Percentiles rank a stretch among this genome's conserved stretches.
phyloP scores from a whole-genome alignment of 2,888 invertebrate genomes.

The Mythimna lalbum region DNA sequence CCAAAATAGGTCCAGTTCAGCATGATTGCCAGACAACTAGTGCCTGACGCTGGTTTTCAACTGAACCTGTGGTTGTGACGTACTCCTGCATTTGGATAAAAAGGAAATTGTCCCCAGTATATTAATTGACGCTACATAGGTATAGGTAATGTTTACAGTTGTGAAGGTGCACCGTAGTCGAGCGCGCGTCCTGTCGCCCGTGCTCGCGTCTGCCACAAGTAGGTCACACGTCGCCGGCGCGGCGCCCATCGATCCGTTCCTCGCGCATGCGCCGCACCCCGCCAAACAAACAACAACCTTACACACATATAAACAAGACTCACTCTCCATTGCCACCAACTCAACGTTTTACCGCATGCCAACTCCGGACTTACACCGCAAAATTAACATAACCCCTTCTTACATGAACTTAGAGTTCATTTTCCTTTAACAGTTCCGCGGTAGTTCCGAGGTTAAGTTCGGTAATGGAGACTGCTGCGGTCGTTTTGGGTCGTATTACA shows the following conservation, averaged over 20 bases:
- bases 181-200: constrained; percentile 37
- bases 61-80: no score
- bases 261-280: constrained; percentile 79
- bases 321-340: constrained; percentile 16
- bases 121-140: no score
- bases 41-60: no score
- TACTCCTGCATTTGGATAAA: no score
- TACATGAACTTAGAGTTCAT: constrained; percentile 47
- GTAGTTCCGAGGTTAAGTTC: constrained; percentile 24
- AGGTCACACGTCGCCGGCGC: constrained; percentile 85
- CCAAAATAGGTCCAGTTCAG: no score
- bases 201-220: constrained; percentile 75
- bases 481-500: constrained; percentile 41
- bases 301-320: constrained; percentile 30
- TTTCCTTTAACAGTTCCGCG: constrained; percentile 47
- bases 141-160: neutral
- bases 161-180: constrained; percentile 30
- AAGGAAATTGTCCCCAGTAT: no score
- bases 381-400: constrained; percentile 52
- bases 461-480: constrained; percentile 28
- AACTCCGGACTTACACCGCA: constrained; percentile 56
- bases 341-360: constrained; percentile 66
- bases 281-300: constrained; percentile 54
- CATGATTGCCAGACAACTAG: no score
- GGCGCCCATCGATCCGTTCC: constrained; percentile 83